Base-by-base conservation (phyloP, 1,140 invertebrate species). In the Drosophila paulistorum region DNA sequence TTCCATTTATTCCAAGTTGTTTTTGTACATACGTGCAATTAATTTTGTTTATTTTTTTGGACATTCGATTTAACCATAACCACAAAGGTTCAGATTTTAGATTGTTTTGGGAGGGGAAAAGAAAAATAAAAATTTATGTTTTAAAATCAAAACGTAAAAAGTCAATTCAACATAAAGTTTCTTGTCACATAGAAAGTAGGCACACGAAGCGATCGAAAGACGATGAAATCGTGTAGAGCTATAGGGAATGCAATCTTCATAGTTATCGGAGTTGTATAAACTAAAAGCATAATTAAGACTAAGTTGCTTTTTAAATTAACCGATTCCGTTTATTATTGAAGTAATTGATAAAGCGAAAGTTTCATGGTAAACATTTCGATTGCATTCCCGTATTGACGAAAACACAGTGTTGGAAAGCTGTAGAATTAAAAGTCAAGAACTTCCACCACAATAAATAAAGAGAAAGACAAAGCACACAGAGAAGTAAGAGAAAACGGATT, bases 21-120 rank as follows among this genome's bases (percentile, higher is more conserved):
- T 64, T 63, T 74, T 61, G 68, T 71, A 64, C 57, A 64, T 20
- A 41, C 84, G 83, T 86, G 83, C 83, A 65, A 76, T 86, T 87
- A 77, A 82, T 86, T 48, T 14, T 65, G 51, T 57, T 20, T 23
- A 1, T 23, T 23, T 23, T 64, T 60, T 65, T 55, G 10, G 30
- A 68, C 67, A 83, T 83, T 89, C 79, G 80, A 80, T 85, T 77
- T 85, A 84, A 81, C 85, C 84, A 89, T 62, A 89, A 89, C 84
- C 84, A 79, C 63, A 74, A 66, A 64, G 45, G 45, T 51, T 51
- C 17, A 64, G 65, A 61, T 10, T 67, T 68, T 58, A 67, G 65
- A 54, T 78, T 33, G 68, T 63, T 74, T 30, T 35, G 57, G 59
- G 62, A 9, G 70, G 41, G 71, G 55, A 80, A 70, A 75, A 87